phyloP scores from a whole-genome alignment of 2,888 invertebrate genomes.

The Coleophora flavipennella region DNA sequence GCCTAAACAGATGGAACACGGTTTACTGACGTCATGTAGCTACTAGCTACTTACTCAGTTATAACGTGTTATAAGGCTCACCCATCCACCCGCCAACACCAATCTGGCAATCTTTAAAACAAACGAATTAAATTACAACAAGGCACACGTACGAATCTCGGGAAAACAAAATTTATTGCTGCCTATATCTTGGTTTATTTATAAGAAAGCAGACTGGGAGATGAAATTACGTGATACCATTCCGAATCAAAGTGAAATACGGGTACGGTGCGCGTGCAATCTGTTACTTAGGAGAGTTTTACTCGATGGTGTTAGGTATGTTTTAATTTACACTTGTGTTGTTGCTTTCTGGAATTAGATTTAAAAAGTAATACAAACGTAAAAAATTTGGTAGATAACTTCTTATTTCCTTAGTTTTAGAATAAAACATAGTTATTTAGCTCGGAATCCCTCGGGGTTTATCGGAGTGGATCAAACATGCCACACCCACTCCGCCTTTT shows the following conservation, averaged over 20 bases:
- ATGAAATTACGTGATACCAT: constrained; percentile 73
- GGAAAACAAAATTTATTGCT: constrained; percentile 61
- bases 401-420: too few species aligned
- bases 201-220: constrained; percentile 66
- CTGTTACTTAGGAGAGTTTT: constrained; percentile 11
- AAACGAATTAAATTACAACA: constrained; percentile 61
- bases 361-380: background rate
- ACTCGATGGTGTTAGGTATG: constrained; percentile 12
- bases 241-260: constrained; percentile 66
- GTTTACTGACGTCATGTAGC: too few species aligned
- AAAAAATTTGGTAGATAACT: background rate
- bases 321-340: constrained; percentile 23
- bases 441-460: too few species aligned
- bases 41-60: too few species aligned
- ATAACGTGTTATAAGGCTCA: too few species aligned
- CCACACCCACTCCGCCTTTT: too few species aligned
- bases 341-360: constrained; percentile 13
- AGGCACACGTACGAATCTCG: constrained; percentile 54
- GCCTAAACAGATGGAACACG: too few species aligned
- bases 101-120: constrained; percentile 45
- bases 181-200: constrained; percentile 69
- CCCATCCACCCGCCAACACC: constrained; percentile 24
- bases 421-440: too few species aligned
- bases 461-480: too few species aligned
- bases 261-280: constrained; percentile 19